Conservation (phyloP, 2,797 vertebrate genomes). For the Pampus argenteus region DNA sequence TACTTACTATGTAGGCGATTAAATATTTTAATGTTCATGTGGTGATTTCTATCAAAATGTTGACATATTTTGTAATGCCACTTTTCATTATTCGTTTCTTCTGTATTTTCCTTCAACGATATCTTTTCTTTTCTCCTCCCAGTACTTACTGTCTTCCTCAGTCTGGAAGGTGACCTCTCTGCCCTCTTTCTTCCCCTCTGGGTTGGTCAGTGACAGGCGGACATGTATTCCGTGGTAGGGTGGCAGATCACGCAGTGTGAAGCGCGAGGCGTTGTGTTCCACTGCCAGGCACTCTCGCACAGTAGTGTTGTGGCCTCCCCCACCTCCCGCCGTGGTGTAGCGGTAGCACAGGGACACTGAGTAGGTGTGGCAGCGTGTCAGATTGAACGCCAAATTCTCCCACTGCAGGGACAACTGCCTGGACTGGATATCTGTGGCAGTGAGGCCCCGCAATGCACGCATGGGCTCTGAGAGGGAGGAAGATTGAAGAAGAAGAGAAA, state of each 20-base stretch:
- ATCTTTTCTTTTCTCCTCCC: constrained; percentile 12
- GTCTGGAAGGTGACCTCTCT: constrained; percentile 96
- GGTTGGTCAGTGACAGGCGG: constrained; percentile 92
- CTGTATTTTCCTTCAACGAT: background rate
- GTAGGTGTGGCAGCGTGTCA: constrained; percentile 98
- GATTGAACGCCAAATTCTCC: constrained; percentile 96
- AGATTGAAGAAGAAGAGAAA: constrained; percentile 3
- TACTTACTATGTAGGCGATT: background rate
- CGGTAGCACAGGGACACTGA: constrained; percentile 94
- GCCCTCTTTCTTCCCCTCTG: constrained; percentile 96
- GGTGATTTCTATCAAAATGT: background rate
- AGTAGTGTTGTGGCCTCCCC: constrained; percentile 90
- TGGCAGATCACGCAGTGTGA: constrained; percentile 93
- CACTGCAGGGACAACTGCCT: constrained; percentile 95
- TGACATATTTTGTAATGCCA: background rate
- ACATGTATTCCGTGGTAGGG: constrained; percentile 92
- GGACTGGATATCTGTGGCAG: constrained; percentile 91
- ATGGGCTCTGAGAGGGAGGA: constrained; percentile 88
- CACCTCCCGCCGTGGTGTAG: constrained; percentile 87
- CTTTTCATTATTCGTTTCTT: background rate
- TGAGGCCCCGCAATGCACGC: constrained; percentile 91
- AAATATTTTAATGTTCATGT: background rate
- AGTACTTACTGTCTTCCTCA: constrained; percentile 95
- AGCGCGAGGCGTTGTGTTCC: constrained; percentile 88
- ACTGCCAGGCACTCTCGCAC: constrained; percentile 93